Conservation (phyloP, 2,113 vertebrate genomes). For the Cebus imitator region DNA sequence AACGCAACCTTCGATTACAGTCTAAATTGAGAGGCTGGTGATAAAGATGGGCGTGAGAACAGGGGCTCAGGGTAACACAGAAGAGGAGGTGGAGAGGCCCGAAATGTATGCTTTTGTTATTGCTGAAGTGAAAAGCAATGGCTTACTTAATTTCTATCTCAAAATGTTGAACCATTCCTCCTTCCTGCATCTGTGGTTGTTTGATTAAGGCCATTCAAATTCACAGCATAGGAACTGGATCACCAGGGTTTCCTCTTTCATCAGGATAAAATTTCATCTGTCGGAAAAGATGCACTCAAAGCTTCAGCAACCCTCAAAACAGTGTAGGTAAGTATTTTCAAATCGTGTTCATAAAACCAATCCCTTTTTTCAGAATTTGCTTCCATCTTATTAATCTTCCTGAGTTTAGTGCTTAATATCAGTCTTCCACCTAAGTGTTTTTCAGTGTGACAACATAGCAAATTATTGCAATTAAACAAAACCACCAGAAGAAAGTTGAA, state of each 20-base stretch:
- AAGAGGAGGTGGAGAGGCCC: neutral
- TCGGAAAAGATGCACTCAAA: neutral
- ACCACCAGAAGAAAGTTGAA: neutral
- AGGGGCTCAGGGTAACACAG: neutral
- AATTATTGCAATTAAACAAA: neutral
- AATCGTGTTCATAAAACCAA: neutral
- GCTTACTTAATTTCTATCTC: neutral
- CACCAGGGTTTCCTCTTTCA: slow-evolving; percentile 15
- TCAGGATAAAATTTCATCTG: slow-evolving; percentile 20
- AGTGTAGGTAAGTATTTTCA: neutral
- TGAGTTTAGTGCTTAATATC: neutral
- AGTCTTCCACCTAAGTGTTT: neutral
- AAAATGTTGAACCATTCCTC: neutral
- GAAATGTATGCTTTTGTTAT: neutral
- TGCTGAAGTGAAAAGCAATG: neutral
- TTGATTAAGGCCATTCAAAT: slow-evolving; percentile 3
- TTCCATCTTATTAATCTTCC: neutral
- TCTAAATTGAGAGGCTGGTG: neutral
- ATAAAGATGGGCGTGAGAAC: neutral
- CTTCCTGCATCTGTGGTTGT: neutral
- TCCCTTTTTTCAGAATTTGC: neutral
- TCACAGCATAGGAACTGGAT: neutral
- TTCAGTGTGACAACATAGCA: neutral
- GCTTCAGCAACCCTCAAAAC: neutral
- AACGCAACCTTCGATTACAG: neutral